phyloP scores from a whole-genome alignment of 2,113 vertebrate species.

The Clarias gariepinus region DNA sequence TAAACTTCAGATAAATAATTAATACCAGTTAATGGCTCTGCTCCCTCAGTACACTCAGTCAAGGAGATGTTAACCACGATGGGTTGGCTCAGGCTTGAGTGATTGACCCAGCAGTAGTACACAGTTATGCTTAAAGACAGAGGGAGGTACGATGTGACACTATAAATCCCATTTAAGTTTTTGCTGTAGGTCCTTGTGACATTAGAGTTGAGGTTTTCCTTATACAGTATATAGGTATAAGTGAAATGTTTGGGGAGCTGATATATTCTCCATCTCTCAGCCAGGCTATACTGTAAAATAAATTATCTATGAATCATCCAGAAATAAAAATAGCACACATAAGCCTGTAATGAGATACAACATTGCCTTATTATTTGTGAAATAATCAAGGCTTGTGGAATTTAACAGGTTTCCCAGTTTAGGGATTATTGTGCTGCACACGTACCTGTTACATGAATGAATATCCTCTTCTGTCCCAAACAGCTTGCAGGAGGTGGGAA shows the following conservation, averaged over 20 bases:
- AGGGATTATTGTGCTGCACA: background rate
- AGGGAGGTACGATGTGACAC: constrained; percentile 31
- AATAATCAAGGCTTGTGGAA: background rate
- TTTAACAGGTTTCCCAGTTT: background rate
- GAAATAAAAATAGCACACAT: background rate
- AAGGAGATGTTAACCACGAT: constrained; percentile 31
- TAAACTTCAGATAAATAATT: no score
- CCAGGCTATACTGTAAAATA: constrained; percentile 34
- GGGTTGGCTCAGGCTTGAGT: constrained; percentile 42
- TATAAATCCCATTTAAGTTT: constrained; percentile 38
- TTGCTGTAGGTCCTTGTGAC: background rate
- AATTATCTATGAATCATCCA: no score
- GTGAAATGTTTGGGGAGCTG: constrained; percentile 30
- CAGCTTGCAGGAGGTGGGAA: constrained; percentile 33
- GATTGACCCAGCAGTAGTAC: constrained; percentile 55
- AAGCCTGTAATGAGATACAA: background rate
- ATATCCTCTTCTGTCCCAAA: constrained; percentile 3
- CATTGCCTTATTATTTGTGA: background rate
- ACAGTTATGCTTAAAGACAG: constrained; percentile 16
- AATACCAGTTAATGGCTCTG: background rate
- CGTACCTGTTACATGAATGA: constrained; percentile 44
- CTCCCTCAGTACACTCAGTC: constrained; percentile 2
- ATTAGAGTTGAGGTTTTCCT: background rate
- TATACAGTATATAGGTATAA: background rate
- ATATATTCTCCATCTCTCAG: constrained; percentile 38